Evolutionary conservation across 2,888 invertebrate genomes (phyloP).

Genomic region (Sarcophaga carnaria): DNA sequence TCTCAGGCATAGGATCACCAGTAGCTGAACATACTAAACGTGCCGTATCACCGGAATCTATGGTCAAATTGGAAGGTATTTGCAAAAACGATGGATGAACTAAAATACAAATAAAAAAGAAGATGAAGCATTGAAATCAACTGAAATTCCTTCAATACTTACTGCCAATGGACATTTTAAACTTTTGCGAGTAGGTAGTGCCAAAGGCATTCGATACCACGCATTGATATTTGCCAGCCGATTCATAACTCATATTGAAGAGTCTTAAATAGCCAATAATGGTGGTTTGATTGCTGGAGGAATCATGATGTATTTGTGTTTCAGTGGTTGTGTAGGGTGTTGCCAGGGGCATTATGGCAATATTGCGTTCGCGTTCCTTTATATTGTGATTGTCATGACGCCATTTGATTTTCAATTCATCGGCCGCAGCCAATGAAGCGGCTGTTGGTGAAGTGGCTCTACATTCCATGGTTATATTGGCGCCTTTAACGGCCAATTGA

Average conservation of each 20-base stretch:
- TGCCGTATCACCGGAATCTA: slow-evolving; percentile 92
- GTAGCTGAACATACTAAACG: slow-evolving; percentile 94
- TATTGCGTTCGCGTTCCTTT: slow-evolving; percentile 70
- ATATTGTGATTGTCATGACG: slow-evolving; percentile 91
- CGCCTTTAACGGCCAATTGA: slow-evolving; percentile 93
- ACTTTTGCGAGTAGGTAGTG: slow-evolving; percentile 93
- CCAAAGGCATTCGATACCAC: slow-evolving; percentile 94
- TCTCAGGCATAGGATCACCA: slow-evolving; percentile 94
- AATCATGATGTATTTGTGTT: slow-evolving; percentile 81
- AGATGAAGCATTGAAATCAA: neutral
- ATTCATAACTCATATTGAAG: slow-evolving; percentile 88
- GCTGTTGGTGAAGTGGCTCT: slow-evolving; percentile 91
- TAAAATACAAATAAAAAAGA: slow-evolving; percentile 77
- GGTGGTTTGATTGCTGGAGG: slow-evolving; percentile 83
- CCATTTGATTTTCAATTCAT: slow-evolving; percentile 91
- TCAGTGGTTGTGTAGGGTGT: slow-evolving; percentile 76
- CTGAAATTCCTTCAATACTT: slow-evolving; percentile 74
- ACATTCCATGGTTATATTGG: slow-evolving; percentile 91
- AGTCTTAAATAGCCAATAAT: slow-evolving; percentile 89
- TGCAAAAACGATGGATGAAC: slow-evolving; percentile 94
- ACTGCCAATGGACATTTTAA: slow-evolving; percentile 93
- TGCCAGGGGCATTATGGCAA: slow-evolving; percentile 21
- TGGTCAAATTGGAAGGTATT: slow-evolving; percentile 91
- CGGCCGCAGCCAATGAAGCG: slow-evolving; percentile 83
- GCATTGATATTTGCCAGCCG: slow-evolving; percentile 96